Base-by-base conservation (phyloP, 64 coral and sea anemone genomes). In the Dendronephthya gigantea region DNA sequence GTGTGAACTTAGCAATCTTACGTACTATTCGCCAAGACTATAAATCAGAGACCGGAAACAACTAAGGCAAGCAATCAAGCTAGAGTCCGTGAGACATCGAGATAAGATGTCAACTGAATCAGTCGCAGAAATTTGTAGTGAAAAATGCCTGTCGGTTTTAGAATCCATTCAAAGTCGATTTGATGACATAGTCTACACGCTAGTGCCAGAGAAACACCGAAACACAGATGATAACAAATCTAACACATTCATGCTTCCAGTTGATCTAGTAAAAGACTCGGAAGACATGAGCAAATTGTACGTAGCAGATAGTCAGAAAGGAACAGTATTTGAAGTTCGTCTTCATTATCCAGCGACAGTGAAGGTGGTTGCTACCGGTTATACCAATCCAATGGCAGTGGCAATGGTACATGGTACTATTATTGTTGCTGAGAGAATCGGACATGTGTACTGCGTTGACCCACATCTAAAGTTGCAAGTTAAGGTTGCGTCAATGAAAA, bases 71-170 rank as follows among this genome's bases (percentile, higher is more conserved):
- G 88, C 88, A 38, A 89, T 89, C 39, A 89, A 69, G 27, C 40
- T 84, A 72, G 81, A 89, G 40, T 84, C 88, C 83, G 82, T 89
- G 33, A 0, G 82, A 69, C 88, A 89, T 82, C 82, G 82, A 84
- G 88, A 89, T 48, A 89, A 89, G 88, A 89, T 89, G 88, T 89
- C 82, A 83, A 89, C 88, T 4, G 88, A 89, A 89, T 89, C 82
- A 32, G 82, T 89, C 39, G 88, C 88, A 89, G 82, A 89, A 89
- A 89, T 89, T 39, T 90, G 88, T 85, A 90, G 88, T 37, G 88
- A 89, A 68, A 84, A 49, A 68, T 89, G 88, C 39, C 82, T 89
- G n/a, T 89, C 88, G 58, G 88, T 84, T 11, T 72, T 89, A 72
- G 88, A 89, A 70, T 89, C 88, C 12, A 69, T 89, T 70, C 88